A percentile compares a stretch with the other conserved stretches of the same genome.
phyloP scores from a whole-genome alignment of 2,888 invertebrate genomes.

The Didymodactylos carnosus region DNA sequence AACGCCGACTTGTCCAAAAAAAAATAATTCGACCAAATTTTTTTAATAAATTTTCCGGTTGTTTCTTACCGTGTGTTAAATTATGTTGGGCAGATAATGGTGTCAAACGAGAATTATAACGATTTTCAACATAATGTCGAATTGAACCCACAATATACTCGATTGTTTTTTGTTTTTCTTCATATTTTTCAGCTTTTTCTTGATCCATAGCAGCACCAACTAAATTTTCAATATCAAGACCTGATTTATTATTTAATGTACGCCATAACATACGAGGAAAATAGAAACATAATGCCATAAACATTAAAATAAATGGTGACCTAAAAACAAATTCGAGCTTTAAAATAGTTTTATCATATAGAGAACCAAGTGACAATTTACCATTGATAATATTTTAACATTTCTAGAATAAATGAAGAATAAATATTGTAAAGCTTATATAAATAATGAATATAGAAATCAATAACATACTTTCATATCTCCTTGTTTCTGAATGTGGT shows the following conservation, averaged over 20 bases:
- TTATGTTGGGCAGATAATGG: neutral
- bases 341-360: too few relatives aligned
- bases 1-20: neutral
- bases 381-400: conserved; percentile 15
- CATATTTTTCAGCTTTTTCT: neutral
- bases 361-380: too few relatives aligned
- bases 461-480: neutral
- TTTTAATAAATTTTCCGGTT: neutral
- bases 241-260: conserved; percentile 12
- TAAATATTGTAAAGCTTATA: neutral
- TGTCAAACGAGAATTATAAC: neutral
- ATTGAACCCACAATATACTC: conserved; percentile 8
- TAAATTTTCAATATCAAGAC: conserved; percentile 9
- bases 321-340: too few relatives aligned
- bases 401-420: neutral
- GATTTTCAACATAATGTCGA: conserved; percentile 5
- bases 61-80: too few relatives aligned
- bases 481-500: conserved; percentile 1
- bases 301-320: conserved; percentile 13
- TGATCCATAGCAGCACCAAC: conserved; percentile 8
- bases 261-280: conserved; percentile 14
- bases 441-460: neutral
- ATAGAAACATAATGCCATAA: conserved; percentile 9
- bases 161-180: conserved; percentile 2
- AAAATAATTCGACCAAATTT: neutral